Base-by-base conservation (phyloP, 2,888 invertebrate species). In the Mimachlamys varia region DNA sequence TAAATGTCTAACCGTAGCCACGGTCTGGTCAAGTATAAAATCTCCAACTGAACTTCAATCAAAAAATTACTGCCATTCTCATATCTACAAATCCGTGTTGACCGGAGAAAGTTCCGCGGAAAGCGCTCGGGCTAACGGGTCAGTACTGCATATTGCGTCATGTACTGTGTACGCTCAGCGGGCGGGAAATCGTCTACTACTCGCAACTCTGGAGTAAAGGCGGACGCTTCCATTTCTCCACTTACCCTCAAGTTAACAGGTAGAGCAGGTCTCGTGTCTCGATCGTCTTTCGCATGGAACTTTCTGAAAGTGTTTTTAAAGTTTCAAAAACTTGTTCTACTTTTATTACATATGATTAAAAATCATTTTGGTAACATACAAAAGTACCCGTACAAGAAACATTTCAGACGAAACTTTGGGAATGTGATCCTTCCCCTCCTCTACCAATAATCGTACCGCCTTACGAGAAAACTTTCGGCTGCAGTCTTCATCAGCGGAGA, bases 391-490 rank as follows among this genome's bases (percentile, higher is more conserved):
- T 33, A 27, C 12, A 10, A 22, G 33, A 33, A 27, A 33, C 7
- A 2, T 27, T 33, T 0, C 7, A 10, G 19, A 76, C 33, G 33
- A 76, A 76, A 76, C 76, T 76, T 76, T 76, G 76, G 76, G 76
- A 76, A 76, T 76, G 76, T 76, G 33, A 76, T 53, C 76, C 76
- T 76, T 76, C 76, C 33, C 76, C 27, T 22, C 76, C 76, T 76
- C 76, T 76, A 33, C 7, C 12, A 33, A 33, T 76, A 76, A 76
- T 76, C 76, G 76, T 76, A 76, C 22, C 76, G 76, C 33, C 76
- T 76, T 76, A 76, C 76, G 76, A 76, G 76, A 62, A 89, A 90
- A 90, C 58, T 90, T 90, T 90, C 90, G 90, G 90, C 90, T 90
- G 90, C 90, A 90, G 88, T 58, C 88, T 58, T 88, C 87, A 90